Evolutionary conservation across 2,797 vertebrate species (phyloP), one percentile per base, ranked within the genome.

Genomic region (Megalops cyprinoides): DNA sequence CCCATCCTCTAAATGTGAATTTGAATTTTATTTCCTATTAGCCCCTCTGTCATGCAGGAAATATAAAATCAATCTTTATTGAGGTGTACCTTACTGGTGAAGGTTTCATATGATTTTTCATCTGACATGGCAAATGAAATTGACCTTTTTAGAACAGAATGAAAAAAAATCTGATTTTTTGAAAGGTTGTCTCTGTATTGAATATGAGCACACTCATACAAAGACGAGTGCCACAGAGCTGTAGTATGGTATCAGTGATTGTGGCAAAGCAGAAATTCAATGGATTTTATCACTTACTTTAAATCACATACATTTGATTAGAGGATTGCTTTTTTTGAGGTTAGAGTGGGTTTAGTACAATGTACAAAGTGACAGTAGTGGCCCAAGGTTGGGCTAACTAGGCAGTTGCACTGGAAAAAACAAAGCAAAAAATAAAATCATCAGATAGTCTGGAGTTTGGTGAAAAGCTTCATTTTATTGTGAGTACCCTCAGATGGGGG

Each of bases 111-210:
- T 42, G 67, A 71, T 71, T 23, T 44, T 71, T 71, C 67, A 44
- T 71, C 39, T 71, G 67, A 71, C 67, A 42, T 44, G 39, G 39
- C 67, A 71, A 71, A 71, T 44, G 18, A 71, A 71, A 71, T 71
- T 71, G 67, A 71, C 67, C 67, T 71, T 71, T 71, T 71, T 44
- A 71, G 37, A 67, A 67, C 14, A 67, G 62, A 67, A 67, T 67
- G 62, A 34, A 69, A 69, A 69, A 69, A 8, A 20, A 1, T 14
- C 15, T 18, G 2, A 14, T 39, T n/a, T 69, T 69, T 39, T 39
- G 23, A 20, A 69, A 39, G 18, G 5, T 69, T 39, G 65, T 39
- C 31, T 69, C 42, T 69, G 42, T 37, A 69, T n/a, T 69, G 23
- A 39, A 20, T 39, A 69, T 69, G 31, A 18, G 20, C 2, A 31